phyloP scores from a whole-genome alignment of 2,888 invertebrate species.

The Chaitophorus viminalis region DNA sequence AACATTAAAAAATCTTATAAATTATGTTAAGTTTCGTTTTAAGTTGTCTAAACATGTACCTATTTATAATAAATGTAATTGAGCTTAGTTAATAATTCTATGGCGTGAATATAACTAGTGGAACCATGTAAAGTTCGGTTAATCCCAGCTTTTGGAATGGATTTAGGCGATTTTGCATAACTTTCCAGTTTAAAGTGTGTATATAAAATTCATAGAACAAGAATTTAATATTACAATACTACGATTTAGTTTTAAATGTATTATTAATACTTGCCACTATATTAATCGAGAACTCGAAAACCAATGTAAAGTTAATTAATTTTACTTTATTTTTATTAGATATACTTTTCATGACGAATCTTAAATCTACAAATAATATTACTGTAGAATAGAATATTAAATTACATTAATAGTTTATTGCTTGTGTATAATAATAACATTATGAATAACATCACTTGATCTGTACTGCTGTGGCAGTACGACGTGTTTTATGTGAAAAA shows the following conservation, averaged over 20 bases:
- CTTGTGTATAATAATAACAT: too few relatives aligned
- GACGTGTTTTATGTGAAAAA: too few relatives aligned
- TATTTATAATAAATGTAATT: neutral
- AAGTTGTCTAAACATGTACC: neutral
- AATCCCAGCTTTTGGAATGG: conserved; percentile 17
- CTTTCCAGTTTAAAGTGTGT: neutral
- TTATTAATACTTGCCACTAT: neutral
- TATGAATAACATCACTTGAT: too few relatives aligned
- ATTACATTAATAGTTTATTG: too few relatives aligned
- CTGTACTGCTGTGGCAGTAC: too few relatives aligned
- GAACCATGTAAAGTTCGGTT: conserved; percentile 10
- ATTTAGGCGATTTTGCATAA: neutral
- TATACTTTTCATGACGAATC: too few relatives aligned
- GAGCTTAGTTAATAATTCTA: conserved; percentile 7
- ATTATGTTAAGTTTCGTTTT: neutral
- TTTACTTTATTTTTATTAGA: too few relatives aligned
- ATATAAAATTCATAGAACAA: neutral
- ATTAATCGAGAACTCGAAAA: neutral
- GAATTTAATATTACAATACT: neutral
- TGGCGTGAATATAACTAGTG: neutral
- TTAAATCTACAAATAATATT: too few relatives aligned
- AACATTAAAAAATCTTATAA: neutral
- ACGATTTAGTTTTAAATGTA: neutral
- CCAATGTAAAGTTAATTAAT: neutral
- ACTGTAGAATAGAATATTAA: too few relatives aligned